Conservation (phyloP, 2,113 vertebrate genomes). For the Saccopteryx leptura region DNA sequence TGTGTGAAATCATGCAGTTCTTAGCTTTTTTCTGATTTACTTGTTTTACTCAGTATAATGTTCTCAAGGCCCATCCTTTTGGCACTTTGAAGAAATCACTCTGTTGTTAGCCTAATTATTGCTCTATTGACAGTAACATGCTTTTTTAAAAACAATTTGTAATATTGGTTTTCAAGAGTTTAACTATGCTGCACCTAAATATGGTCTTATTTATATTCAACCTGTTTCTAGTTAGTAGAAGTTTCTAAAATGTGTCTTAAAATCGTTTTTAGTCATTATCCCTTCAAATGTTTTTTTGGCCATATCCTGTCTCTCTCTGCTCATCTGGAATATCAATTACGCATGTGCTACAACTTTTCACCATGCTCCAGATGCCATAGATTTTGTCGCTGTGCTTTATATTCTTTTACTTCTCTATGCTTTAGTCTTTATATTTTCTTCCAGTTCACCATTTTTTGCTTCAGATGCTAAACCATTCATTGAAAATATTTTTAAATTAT, state of each 20-base stretch:
- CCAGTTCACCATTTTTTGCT: slow-evolving; percentile 48
- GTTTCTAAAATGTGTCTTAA: not conserved
- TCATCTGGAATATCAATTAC: not conserved
- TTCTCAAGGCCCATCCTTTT: not conserved
- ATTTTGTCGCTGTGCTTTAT: not conserved
- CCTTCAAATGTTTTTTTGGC: slow-evolving; percentile 30
- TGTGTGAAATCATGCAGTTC: no score
- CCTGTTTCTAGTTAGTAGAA: not conserved
- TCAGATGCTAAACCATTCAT: not conserved
- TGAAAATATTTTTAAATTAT: not conserved
- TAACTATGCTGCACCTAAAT: not conserved
- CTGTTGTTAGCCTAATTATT: not conserved
- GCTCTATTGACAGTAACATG: not conserved
- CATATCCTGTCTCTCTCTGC: not conserved
- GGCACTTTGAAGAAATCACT: not conserved
- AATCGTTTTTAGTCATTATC: not conserved
- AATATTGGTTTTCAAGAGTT: not conserved
- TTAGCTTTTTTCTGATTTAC: no score
- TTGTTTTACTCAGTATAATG: no score
- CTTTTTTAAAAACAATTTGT: not conserved
- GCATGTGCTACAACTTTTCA: not conserved
- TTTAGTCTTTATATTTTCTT: slow-evolving; percentile 43
- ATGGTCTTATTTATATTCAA: not conserved
- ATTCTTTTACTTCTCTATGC: not conserved
- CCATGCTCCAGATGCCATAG: not conserved